These are phyloP conservation scores for Pseudomyrmex dendroicus DNA, from an alignment of 1,140 invertebrate genomes.

Conservation along the genomic window DNA sequence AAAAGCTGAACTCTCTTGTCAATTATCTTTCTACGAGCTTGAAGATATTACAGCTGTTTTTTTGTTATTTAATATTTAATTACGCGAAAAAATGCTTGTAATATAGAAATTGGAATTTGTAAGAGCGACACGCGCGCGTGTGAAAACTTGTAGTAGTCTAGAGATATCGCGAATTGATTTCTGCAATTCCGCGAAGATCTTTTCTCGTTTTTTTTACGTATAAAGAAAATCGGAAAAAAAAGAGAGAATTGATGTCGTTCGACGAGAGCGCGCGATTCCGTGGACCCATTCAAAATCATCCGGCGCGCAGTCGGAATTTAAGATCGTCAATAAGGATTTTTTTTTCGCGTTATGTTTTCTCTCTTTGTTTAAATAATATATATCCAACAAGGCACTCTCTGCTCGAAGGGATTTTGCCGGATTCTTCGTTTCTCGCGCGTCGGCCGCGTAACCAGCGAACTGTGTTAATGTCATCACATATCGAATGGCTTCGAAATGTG, in stretches of 20 bases:
- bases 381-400: constrained; percentile 79
- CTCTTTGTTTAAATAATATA: constrained; percentile 77
- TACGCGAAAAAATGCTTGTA: too few relatives aligned
- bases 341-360: constrained; percentile 49
- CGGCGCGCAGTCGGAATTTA: constrained; percentile 75
- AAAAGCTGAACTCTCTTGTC: background rate
- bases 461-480: constrained; percentile 18
- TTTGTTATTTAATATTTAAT: too few relatives aligned
- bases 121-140: background rate
- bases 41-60: too few relatives aligned
- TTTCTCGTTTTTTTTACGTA: too few relatives aligned
- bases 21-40: background rate
- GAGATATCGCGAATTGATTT: background rate
- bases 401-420: constrained; percentile 72
- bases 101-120: background rate
- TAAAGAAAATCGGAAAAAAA: background rate
- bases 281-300: constrained; percentile 76
- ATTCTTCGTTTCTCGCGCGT: constrained; percentile 48
- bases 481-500: constrained; percentile 54
- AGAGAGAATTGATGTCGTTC: constrained; percentile 12
- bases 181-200: background rate
- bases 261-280: constrained; percentile 72
- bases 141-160: background rate
- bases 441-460: constrained; percentile 13
- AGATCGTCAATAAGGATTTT: constrained; percentile 64